These are phyloP conservation scores for Vombatus ursinus DNA, from an alignment of 2,113 vertebrate species.

Conservation along the genomic window DNA sequence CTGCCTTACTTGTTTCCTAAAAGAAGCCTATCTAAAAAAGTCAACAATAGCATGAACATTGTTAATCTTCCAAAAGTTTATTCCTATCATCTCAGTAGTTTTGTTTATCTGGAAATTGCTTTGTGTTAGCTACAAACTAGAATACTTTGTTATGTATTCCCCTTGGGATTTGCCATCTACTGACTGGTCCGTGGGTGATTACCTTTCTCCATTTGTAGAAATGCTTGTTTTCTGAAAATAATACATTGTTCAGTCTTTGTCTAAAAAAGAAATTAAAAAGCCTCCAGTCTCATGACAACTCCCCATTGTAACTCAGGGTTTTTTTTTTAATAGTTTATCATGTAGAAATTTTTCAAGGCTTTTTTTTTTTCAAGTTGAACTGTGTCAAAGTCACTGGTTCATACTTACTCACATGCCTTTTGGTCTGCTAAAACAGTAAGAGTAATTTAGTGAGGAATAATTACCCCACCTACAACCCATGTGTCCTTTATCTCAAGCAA, in stretches of 20 bases:
- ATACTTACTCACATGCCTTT: background rate
- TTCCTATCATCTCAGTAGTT: background rate
- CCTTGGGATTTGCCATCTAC: background rate
- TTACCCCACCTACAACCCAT: background rate
- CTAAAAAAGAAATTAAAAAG: background rate
- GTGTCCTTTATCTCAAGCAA: background rate
- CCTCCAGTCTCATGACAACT: background rate
- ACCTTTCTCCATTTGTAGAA: background rate
- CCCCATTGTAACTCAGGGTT: background rate
- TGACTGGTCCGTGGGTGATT: background rate
- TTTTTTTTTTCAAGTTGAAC: background rate
- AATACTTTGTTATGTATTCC: background rate
- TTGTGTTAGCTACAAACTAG: background rate
- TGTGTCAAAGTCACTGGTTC: background rate
- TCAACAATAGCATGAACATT: background rate
- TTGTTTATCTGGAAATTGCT: background rate
- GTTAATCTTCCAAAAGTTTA: background rate
- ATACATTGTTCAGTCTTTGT: background rate
- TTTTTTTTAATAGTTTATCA: background rate
- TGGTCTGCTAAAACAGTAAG: background rate
- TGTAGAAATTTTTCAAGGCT: background rate
- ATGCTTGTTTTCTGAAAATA: background rate
- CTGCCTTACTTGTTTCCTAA: background rate
- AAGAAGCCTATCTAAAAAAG: background rate
- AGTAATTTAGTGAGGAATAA: background rate